These are phyloP conservation scores for Imbricaverruca yamaguchii DNA, from an alignment of 2,888 invertebrate genomes.

Conservation along the genomic window DNA sequence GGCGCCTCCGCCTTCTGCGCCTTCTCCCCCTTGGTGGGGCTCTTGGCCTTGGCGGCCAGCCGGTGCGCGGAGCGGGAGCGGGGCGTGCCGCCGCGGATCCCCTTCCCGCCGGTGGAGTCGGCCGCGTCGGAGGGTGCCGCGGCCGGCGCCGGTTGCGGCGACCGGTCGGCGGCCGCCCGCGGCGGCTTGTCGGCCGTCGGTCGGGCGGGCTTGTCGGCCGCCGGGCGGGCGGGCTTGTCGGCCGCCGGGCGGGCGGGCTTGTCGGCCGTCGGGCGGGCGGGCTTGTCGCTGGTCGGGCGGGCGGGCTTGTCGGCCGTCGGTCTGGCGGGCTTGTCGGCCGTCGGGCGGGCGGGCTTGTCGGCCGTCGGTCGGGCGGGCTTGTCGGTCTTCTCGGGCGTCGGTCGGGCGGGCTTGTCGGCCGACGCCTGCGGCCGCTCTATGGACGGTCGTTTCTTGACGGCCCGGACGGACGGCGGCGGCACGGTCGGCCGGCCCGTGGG, in stretches of 20 bases:
- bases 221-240: background rate
- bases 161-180: background rate
- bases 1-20: constrained; percentile 25
- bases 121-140: background rate
- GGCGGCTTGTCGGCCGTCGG: background rate
- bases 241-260: background rate
- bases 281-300: too few species aligned
- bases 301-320: background rate
- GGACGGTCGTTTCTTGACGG: background rate
- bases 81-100: constrained; percentile 31
- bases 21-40: constrained; percentile 31
- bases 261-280: background rate
- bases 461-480: background rate
- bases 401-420: background rate
- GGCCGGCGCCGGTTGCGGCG: too few species aligned
- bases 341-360: too few species aligned
- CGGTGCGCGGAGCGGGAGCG: constrained; percentile 32
- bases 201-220: background rate
- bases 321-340: background rate
- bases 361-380: too few species aligned
- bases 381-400: background rate
- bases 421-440: background rate
- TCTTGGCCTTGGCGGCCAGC: constrained; percentile 32
- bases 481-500: background rate
- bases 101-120: constrained; percentile 29